These are phyloP conservation scores for Lagorchestes hirsutus DNA, from an alignment of 2,797 vertebrate genomes.

Conservation along the genomic window DNA sequence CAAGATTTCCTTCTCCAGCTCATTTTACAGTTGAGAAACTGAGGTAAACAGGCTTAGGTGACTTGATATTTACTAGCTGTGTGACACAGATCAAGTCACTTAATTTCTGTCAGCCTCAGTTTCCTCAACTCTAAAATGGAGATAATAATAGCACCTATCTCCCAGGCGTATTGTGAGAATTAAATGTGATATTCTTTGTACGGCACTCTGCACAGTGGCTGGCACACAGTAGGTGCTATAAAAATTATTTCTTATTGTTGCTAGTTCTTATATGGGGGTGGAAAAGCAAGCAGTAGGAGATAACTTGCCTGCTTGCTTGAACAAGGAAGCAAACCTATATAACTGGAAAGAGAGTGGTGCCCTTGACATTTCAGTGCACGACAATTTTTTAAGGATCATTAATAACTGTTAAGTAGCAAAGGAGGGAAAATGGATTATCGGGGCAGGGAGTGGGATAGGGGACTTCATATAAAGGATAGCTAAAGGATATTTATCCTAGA, in stretches of 20 bases:
- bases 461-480: not conserved
- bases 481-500: not conserved
- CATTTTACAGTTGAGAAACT: not conserved
- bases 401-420: not conserved
- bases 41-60: not conserved
- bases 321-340: not conserved
- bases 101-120: not conserved
- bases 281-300: not conserved
- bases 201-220: not conserved
- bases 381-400: not conserved
- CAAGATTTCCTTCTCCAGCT: not conserved
- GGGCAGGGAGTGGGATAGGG: accelerated
- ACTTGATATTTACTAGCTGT: not conserved
- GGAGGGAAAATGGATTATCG: not conserved
- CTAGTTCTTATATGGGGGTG: not conserved
- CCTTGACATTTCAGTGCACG: not conserved
- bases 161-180: not conserved
- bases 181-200: not conserved
- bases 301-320: not conserved
- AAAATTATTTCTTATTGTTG: not conserved
- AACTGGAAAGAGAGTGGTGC: not conserved
- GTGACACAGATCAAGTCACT: not conserved
- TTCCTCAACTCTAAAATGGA: not conserved
- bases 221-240: not conserved
- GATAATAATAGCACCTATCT: not conserved